phyloP scores from a whole-genome alignment of 1,140 invertebrate species.

The Caenorhabditis remanei region DNA sequence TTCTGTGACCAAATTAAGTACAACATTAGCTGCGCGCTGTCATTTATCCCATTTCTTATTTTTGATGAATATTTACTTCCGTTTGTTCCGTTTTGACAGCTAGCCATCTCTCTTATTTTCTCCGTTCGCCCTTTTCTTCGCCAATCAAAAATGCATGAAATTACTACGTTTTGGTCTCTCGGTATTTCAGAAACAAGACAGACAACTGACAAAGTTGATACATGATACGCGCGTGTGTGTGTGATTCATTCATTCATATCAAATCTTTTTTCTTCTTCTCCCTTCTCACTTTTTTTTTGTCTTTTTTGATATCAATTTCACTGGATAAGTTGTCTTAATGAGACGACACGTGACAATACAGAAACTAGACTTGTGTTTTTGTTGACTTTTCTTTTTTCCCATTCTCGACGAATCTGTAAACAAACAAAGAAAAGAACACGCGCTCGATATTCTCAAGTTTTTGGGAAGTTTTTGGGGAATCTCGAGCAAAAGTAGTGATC shows the following conservation, averaged over 20 bases:
- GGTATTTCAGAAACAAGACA: neutral
- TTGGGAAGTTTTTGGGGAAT: no score
- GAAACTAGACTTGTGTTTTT: slow-evolving; percentile 36
- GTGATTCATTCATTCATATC: slow-evolving; percentile 52
- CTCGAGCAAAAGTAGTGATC: no score
- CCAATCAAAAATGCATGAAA: neutral
- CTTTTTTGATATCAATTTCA: slow-evolving; percentile 25
- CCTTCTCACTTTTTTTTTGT: slow-evolving; percentile 35
- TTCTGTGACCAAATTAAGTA: neutral
- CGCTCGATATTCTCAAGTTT: neutral
- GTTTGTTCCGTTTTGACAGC: neutral
- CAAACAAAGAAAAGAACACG: neutral
- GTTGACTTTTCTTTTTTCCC: slow-evolving; percentile 46
- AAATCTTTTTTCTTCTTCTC: slow-evolving; percentile 17
- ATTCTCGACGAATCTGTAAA: slow-evolving; percentile 22
- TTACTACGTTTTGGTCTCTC: neutral
- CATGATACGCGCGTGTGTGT: slow-evolving; percentile 12
- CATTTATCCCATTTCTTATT: slow-evolving; percentile 10
- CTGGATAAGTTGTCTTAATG: neutral
- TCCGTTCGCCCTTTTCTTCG: neutral
- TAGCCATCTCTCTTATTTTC: neutral
- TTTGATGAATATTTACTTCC: slow-evolving; percentile 6
- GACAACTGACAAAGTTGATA: slow-evolving; percentile 52
- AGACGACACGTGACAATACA: neutral
- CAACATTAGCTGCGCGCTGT: neutral